Evolutionary conservation across 1,140 invertebrate species (phyloP).

Genomic region (Brachionus plicatilis): DNA sequence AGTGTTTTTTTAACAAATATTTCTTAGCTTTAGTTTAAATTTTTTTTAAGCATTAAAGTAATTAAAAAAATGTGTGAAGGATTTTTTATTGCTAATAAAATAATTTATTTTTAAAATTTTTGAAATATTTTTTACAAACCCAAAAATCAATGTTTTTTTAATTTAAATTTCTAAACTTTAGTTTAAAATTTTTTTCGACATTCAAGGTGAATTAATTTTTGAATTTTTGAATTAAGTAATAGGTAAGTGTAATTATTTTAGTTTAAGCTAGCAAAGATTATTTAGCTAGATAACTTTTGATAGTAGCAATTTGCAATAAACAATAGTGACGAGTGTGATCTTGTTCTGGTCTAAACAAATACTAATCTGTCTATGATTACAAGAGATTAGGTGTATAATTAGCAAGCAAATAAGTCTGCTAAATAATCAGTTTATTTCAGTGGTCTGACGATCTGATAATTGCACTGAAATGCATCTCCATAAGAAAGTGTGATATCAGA

Average conservation of each 20-base stretch:
- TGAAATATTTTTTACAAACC: too few relatives aligned
- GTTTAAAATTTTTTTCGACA: too few relatives aligned
- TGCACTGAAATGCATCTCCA: not conserved
- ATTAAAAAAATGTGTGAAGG: too few relatives aligned
- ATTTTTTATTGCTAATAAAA: too few relatives aligned
- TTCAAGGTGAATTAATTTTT: too few relatives aligned
- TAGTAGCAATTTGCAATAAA: not conserved
- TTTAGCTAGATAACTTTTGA: not conserved
- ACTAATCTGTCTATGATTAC: conserved; percentile 3
- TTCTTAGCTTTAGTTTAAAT: too few relatives aligned
- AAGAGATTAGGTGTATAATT: conserved; percentile 20
- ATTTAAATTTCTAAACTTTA: too few relatives aligned
- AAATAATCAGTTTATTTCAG: not conserved
- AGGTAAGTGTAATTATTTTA: not conserved
- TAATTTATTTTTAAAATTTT: too few relatives aligned
- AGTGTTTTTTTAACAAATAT: too few relatives aligned
- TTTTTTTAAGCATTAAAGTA: too few relatives aligned
- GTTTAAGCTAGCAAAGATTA: not conserved
- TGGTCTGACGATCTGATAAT: not conserved
- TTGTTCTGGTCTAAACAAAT: not conserved
- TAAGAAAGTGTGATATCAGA: conserved; percentile 4
- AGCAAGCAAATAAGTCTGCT: conserved; percentile 10
- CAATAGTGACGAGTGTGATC: not conserved
- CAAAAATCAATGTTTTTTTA: too few relatives aligned
- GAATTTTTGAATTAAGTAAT: not conserved